Base-by-base conservation (phyloP, 2,888 invertebrate genomes). In the Clostera curtula region DNA sequence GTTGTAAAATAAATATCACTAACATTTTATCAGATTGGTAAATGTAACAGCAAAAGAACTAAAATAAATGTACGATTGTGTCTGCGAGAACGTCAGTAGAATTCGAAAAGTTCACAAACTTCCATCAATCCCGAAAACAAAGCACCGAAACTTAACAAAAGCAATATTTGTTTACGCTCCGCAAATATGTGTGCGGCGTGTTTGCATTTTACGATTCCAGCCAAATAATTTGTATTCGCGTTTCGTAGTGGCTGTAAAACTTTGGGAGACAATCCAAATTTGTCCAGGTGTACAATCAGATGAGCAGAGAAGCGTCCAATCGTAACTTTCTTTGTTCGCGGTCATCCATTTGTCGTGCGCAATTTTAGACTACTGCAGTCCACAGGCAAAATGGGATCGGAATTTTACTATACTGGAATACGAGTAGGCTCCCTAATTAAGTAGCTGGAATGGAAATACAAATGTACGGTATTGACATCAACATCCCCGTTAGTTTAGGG, bases 221-320 rank as follows among this genome's bases (percentile, higher is more conserved):
- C 41, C 49, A 65, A 74, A 73, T 72, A 66, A 74, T 82, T 77
- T 72, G 70, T 82, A 82, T 82, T 76, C 80, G 47, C 44, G 45
- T 50, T 49, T 49, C 45, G 69, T 56, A 44, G 33, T 30, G 51
- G 61, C 47, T 55, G 71, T 82, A 79, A 79, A 79, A 75, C 54
- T 60, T 56, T 24, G 32, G 27, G 25, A 31, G 31, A 31, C 25
- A 26, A 18, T 25, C 62, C 53, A 56, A 58, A 56, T 56, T 56
- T 60, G 69, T 69, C 59, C 74, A 77, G 72, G 71, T 76, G 64
- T 48, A 56, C n/a, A 62, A 66, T 70, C 67, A 65, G 66, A 66
- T 68, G 64, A 58, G 50, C 57, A 58, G 62, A 58, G 57, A 50
- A 49, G 46, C 42, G 56, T 55, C 54, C 62, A 60, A 69, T 63